Conservation (phyloP, 2,797 vertebrate genomes). For the Peromyscus melanophrys region DNA sequence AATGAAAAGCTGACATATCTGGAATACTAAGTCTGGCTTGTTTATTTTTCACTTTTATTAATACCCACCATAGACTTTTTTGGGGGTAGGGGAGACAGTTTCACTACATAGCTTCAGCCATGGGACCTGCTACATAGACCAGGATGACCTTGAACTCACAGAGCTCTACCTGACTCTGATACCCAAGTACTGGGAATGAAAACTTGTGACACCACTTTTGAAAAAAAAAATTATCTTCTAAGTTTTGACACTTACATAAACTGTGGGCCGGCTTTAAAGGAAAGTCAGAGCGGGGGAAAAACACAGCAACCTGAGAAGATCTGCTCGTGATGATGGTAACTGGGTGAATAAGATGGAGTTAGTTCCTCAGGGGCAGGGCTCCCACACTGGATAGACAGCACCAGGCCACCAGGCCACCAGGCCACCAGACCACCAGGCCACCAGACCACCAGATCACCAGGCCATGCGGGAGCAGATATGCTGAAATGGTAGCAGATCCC, state of each 20-base stretch:
- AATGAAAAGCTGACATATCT: not conserved
- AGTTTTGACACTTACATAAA: not conserved
- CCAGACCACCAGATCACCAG: not conserved
- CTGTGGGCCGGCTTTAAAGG: not conserved
- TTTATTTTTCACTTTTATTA: not conserved
- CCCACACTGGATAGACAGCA: conserved; percentile 68
- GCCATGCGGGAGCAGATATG: conserved; percentile 79
- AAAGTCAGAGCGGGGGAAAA: not conserved
- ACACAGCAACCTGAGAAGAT: not conserved
- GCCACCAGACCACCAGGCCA: not conserved
- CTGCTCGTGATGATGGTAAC: not conserved
- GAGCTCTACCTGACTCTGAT: not conserved
- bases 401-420: not conserved
- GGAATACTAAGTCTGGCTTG: conserved; percentile 1
- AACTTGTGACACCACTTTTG: not conserved
- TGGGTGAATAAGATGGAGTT: not conserved
- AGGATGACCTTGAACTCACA: not conserved
- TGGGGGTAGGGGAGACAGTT: no score
- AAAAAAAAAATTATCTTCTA: not conserved
- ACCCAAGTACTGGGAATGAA: not conserved
- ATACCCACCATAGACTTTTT: not conserved
- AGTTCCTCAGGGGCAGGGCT: conserved; percentile 4
- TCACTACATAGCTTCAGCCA: not conserved
- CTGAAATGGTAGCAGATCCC: conserved; percentile 86
- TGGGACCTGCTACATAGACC: not conserved